Evolutionary conservation across 2,113 vertebrate species (phyloP).

Genomic region (Sturnira hondurensis): DNA sequence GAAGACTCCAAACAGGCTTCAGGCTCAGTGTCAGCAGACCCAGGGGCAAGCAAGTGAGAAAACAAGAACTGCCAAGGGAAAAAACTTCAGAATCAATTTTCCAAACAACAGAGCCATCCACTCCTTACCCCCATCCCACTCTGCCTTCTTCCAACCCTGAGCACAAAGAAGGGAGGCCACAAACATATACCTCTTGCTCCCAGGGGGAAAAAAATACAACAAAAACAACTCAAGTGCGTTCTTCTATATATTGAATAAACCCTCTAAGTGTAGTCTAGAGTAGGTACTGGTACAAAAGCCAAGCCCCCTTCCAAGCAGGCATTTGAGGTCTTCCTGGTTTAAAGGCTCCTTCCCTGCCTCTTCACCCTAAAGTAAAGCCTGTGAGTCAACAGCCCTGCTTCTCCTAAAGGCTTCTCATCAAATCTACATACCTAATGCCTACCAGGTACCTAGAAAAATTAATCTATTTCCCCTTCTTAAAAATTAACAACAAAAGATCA

Average conservation of each 20-base stretch:
- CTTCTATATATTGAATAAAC: neutral
- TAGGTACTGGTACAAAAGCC: neutral
- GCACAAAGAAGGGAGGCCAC: neutral
- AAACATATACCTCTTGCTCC: neutral
- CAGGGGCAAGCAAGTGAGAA: neutral
- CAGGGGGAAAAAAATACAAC: neutral
- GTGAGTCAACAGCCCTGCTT: neutral
- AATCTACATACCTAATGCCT: neutral
- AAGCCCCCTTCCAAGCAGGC: no score
- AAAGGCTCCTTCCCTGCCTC: neutral
- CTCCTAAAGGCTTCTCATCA: neutral
- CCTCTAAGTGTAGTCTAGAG: neutral
- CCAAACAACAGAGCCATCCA: neutral
- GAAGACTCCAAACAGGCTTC: neutral
- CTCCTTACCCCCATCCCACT: neutral
- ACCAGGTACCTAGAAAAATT: neutral
- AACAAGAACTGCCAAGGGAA: rapidly evolving
- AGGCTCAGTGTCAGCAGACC: neutral
- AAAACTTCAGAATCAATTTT: neutral
- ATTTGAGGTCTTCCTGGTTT: neutral
- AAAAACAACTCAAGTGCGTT: neutral
- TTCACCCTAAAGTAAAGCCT: neutral
- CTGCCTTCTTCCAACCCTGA: neutral
- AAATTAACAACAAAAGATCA: neutral
- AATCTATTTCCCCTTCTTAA: neutral